Conservation (phyloP, 2,888 invertebrate species). For the Hartigia nigra region DNA sequence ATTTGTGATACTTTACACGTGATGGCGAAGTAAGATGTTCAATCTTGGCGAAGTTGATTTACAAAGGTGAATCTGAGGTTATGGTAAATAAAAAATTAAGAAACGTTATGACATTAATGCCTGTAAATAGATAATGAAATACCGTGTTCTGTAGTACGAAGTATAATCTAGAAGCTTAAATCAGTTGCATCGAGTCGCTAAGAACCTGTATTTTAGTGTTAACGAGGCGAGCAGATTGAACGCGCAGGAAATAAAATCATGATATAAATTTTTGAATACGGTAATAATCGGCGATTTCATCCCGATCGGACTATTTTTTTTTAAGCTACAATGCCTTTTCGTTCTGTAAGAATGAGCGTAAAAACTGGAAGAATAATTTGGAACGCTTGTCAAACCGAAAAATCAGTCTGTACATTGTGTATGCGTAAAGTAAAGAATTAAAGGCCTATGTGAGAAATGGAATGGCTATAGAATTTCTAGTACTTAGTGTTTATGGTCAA, state of each 20-base stretch:
- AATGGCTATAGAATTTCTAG: conserved; percentile 36
- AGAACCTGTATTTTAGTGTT: background rate
- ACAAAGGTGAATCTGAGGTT: background rate
- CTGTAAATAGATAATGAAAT: conserved; percentile 38
- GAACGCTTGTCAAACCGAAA: conserved; percentile 21
- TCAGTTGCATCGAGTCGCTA: conserved; percentile 10
- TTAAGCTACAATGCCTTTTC: conserved; percentile 18
- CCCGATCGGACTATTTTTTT: conserved; percentile 19
- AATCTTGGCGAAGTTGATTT: conserved; percentile 17
- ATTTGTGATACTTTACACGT: conserved; percentile 34
- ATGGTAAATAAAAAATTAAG: conserved; percentile 8
- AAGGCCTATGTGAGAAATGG: conserved; percentile 31
- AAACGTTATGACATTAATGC: conserved; percentile 30
- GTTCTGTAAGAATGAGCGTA: conserved; percentile 22
- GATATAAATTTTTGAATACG: conserved; percentile 5
- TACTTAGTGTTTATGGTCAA: conserved; percentile 31
- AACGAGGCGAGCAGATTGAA: background rate
- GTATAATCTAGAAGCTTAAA: conserved; percentile 26
- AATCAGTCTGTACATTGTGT: conserved; percentile 27
- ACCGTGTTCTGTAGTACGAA: conserved; percentile 29
- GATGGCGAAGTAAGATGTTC: conserved; percentile 17
- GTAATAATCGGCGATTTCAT: conserved; percentile 18
- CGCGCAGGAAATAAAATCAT: conserved; percentile 24
- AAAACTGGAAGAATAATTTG: conserved; percentile 21
- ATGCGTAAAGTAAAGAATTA: conserved; percentile 26